A percentile compares a stretch with the other conserved stretches of the same genome.
Evolutionary conservation across 2,888 invertebrate species (phyloP).

Genomic region (Noctua comes): DNA sequence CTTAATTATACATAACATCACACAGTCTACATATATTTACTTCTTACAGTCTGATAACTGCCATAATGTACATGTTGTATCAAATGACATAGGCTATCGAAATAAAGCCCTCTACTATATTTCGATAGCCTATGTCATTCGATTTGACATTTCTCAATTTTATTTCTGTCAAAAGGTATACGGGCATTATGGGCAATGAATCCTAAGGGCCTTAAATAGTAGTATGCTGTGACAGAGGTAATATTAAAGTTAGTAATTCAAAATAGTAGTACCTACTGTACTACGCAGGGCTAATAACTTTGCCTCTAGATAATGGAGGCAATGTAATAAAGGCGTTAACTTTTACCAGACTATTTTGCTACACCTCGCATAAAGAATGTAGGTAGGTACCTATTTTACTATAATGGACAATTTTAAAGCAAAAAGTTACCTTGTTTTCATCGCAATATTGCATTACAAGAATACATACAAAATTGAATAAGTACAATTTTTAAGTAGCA

Average conservation of each 20-base stretch:
- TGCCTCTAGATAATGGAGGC: neutral
- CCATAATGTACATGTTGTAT: neutral
- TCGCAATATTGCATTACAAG: neutral
- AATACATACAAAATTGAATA: conserved; percentile 5
- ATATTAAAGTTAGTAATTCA: too few species aligned
- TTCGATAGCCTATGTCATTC: neutral
- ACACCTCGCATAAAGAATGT: neutral
- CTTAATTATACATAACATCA: conserved; percentile 11
- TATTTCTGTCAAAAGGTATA: neutral
- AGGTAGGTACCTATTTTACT: neutral
- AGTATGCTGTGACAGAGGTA: neutral
- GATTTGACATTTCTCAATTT: neutral
- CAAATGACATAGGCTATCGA: neutral
- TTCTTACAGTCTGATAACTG: neutral
- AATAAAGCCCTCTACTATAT: neutral
- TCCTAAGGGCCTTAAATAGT: neutral
- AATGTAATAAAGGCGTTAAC: neutral
- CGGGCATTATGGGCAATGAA: neutral
- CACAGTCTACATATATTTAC: neutral
- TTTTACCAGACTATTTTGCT: neutral
- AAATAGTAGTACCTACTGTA: neutral
- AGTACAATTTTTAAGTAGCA: neutral
- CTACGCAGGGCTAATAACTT: neutral
- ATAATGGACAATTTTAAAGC: neutral
- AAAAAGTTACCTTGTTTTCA: too few species aligned